These are phyloP conservation scores for Drosophila multiciliata DNA, from an alignment of 2,888 invertebrate species.

Conservation along the genomic window DNA sequence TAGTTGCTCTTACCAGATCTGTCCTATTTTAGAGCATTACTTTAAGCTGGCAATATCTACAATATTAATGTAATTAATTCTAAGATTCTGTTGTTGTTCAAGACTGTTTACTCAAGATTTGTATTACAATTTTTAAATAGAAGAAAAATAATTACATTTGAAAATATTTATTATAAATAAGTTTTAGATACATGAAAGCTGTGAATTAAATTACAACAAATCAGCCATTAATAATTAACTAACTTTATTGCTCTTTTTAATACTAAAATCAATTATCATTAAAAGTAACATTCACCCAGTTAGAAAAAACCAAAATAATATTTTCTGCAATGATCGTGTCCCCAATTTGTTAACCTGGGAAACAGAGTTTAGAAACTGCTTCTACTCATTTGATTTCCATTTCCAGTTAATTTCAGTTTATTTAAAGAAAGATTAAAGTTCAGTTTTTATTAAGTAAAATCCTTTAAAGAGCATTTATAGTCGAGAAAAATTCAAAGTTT, in stretches of 20 bases:
- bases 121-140: neutral
- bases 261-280: neutral
- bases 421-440: neutral
- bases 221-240: too few species aligned
- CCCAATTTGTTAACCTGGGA: neutral
- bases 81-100: neutral
- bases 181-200: too few species aligned
- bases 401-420: neutral
- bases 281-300: neutral
- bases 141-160: too few species aligned
- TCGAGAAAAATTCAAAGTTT: neutral
- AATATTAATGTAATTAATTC: neutral
- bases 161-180: too few species aligned
- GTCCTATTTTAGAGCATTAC: neutral
- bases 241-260: neutral
- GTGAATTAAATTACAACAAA: too few species aligned
- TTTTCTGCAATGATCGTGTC: neutral
- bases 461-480: neutral
- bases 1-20: neutral
- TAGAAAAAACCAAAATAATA: neutral
- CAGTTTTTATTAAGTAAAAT: neutral
- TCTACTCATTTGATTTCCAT: neutral
- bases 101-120: neutral
- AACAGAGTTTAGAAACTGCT: neutral
- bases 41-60: neutral